phyloP scores from a whole-genome alignment of 2,888 invertebrate species.

The Hydraecia micacea region DNA sequence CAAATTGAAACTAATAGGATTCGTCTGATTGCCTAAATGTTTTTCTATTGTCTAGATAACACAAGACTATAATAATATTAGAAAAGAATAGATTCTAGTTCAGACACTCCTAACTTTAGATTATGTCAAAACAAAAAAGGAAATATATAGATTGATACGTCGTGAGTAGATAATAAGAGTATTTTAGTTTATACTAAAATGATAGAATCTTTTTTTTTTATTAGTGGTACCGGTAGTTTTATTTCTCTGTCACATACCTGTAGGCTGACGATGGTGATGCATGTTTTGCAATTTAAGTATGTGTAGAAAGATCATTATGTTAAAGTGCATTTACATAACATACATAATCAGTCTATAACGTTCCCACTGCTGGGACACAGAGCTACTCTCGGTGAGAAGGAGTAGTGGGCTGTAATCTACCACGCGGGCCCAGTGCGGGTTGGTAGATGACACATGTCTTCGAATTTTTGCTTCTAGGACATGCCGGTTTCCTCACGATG shows the following conservation, averaged over 20 bases:
- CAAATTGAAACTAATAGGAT: conserved; percentile 41
- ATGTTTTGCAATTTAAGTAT: neutral
- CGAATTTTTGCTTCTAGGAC: neutral
- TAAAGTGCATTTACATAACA: neutral
- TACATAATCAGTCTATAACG: too few species aligned
- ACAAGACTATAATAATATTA: conserved; percentile 12
- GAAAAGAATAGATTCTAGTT: conserved; percentile 9
- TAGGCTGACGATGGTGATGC: neutral
- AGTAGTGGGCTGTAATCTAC: too few species aligned
- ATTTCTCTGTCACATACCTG: neutral
- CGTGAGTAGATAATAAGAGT: too few species aligned
- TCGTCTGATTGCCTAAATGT: conserved; percentile 40
- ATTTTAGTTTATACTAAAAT: too few species aligned
- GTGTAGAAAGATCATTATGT: neutral
- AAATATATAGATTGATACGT: too few species aligned
- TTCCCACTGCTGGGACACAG: too few species aligned
- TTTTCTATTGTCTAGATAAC: conserved; percentile 27
- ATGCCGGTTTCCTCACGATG: too few species aligned
- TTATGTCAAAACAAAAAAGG: neutral
- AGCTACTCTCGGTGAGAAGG: too few species aligned
- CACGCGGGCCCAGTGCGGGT: too few species aligned
- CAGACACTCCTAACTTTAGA: conserved; percentile 3
- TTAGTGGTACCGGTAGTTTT: neutral
- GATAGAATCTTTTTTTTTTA: too few species aligned
- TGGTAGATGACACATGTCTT: neutral